phyloP scores from a whole-genome alignment of 2,888 invertebrate species.

The Odontomyia ornata region DNA sequence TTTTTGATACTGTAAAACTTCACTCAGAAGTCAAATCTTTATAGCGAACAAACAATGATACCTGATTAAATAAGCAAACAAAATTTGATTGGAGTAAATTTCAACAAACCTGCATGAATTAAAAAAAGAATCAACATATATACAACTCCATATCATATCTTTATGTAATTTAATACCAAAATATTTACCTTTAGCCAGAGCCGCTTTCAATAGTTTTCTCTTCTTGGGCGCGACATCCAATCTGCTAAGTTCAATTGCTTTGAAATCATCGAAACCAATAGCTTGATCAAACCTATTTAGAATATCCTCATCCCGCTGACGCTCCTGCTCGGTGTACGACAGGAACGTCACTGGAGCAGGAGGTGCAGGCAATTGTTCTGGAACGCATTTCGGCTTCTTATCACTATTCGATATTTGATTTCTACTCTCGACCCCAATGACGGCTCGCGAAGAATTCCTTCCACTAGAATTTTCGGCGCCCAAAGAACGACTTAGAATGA shows the following conservation, averaged over 20 bases:
- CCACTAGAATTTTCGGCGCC: background rate
- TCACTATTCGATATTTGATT: background rate
- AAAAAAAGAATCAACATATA: too few relatives aligned
- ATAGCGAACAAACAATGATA: too few relatives aligned
- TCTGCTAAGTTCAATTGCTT: background rate
- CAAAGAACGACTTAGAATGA: slow-evolving; percentile 26
- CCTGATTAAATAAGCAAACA: too few relatives aligned
- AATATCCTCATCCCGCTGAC: slow-evolving; percentile 21
- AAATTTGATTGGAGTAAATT: too few relatives aligned
- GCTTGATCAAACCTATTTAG: slow-evolving; percentile 20
- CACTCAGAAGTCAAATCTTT: too few relatives aligned
- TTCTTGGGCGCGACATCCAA: background rate
- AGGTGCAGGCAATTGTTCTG: background rate
- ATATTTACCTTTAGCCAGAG: background rate
- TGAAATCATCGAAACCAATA: background rate
- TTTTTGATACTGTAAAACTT: too few relatives aligned
- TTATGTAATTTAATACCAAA: too few relatives aligned
- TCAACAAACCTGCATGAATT: too few relatives aligned
- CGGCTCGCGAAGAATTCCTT: background rate
- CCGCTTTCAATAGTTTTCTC: background rate
- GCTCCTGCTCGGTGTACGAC: slow-evolving; percentile 15
- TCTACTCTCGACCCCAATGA: background rate
- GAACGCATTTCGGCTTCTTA: background rate
- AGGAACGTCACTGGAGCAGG: background rate
- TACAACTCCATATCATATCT: too few relatives aligned